phyloP scores from a whole-genome alignment of 2,797 vertebrate species.

The Geotrypetes seraphini region DNA sequence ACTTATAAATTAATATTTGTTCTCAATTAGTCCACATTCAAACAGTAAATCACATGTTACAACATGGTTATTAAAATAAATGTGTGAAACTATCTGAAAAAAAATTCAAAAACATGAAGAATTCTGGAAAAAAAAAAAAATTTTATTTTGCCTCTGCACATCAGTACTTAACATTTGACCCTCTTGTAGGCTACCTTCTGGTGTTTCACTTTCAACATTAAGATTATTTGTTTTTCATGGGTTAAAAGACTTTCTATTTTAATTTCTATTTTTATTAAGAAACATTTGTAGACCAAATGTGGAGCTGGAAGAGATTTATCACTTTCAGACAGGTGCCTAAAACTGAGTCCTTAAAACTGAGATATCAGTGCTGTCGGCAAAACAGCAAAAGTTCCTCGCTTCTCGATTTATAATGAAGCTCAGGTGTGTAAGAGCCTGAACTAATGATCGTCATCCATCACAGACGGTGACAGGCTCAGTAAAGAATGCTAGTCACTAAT shows the following conservation, averaged over 20 bases:
- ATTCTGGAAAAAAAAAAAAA: too few relatives aligned
- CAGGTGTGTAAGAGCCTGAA: constrained; percentile 27
- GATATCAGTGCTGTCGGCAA: constrained; percentile 26
- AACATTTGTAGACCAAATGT: background rate
- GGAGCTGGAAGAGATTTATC: constrained; percentile 18
- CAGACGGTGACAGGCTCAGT: constrained; percentile 10
- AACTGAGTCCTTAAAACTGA: constrained; percentile 30
- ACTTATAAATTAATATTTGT: too few relatives aligned
- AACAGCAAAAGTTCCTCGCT: constrained; percentile 8
- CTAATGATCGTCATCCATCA: constrained; percentile 42
- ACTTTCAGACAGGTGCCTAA: constrained; percentile 11
- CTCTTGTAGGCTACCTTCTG: too few relatives aligned
- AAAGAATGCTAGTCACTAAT: constrained; percentile 21
- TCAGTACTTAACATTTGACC: too few relatives aligned
- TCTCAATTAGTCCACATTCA: too few relatives aligned
- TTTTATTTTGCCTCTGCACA: too few relatives aligned
- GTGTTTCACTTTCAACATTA: too few relatives aligned
- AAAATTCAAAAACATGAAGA: too few relatives aligned
- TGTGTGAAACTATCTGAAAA: too few relatives aligned
- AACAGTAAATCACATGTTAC: too few relatives aligned
- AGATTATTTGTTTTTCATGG: too few relatives aligned
- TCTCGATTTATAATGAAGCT: constrained; percentile 9
- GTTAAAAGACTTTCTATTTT: constrained; percentile 9
- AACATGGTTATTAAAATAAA: too few relatives aligned
- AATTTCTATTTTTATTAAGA: constrained; percentile 3